These are phyloP conservation scores for Polymixis lichenea DNA, from an alignment of 2,888 invertebrate genomes.

Conservation along the genomic window DNA sequence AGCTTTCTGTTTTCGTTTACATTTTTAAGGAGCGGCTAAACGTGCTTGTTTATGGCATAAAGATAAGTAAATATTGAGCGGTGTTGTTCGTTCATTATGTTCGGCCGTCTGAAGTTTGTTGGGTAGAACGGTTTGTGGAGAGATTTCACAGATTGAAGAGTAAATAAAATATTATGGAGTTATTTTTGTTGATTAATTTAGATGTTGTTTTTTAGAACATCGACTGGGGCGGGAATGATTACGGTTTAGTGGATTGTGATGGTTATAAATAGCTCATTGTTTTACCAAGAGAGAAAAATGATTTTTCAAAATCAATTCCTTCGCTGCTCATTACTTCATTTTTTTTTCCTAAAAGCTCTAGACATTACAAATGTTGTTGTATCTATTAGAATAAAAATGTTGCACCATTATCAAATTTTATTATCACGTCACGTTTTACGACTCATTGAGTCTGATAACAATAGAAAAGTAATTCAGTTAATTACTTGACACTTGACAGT, in stretches of 20 bases:
- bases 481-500: too few relatives aligned
- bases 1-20: slow-evolving; percentile 52
- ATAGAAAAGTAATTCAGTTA: too few relatives aligned
- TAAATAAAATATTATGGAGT: slow-evolving; percentile 30
- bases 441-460: too few relatives aligned
- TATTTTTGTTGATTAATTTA: slow-evolving; percentile 29
- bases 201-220: neutral
- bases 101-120: slow-evolving; percentile 28
- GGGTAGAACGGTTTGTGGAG: slow-evolving; percentile 3
- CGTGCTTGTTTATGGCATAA: slow-evolving; percentile 46
- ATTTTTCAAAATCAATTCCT: neutral
- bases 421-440: too few relatives aligned
- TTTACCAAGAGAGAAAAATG: neutral
- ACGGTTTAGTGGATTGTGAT: neutral
- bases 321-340: too few relatives aligned
- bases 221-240: neutral
- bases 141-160: slow-evolving; percentile 39
- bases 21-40: slow-evolving; percentile 62
- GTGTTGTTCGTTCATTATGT: slow-evolving; percentile 42
- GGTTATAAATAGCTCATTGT: neutral
- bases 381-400: too few relatives aligned
- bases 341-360: too few relatives aligned
- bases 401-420: neutral
- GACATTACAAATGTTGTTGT: too few relatives aligned
- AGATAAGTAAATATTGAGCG: slow-evolving; percentile 60